Base-by-base conservation (phyloP, 2,888 invertebrate species). In the Cryptophagus acutangulus region DNA sequence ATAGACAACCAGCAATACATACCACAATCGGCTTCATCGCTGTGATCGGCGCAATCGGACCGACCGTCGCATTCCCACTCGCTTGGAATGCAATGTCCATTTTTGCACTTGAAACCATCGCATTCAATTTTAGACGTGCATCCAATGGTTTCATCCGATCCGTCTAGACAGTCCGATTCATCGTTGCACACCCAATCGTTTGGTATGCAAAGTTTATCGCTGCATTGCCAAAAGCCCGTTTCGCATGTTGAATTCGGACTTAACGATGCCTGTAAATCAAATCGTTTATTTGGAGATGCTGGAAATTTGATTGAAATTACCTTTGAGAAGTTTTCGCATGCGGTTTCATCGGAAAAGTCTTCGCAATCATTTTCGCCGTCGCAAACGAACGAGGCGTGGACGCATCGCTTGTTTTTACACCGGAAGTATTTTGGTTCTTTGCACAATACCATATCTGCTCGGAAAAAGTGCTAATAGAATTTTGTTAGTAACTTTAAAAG, bases 61-160 rank as follows among this genome's bases (percentile, higher is more conserved):
- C 57, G 46, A 1, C 74, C 75, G 60, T 78, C 77, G 52, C 80
- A 81, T 16, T 68, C 59, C 73, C 75, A 76, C 48, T 67, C 65
- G 1, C 68, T 64, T 5, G 71, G 70, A 30, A 79, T 60, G 50
- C 79, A 80, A 30, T 71, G 70, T 5, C 72, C 70, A 52, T 76
- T 75, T 8, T 63, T 63, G 51, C 87, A 87, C 13, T 68, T 64
- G 61, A 82, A 87, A 0, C 78, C 81, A 37, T 58, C 31, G 60
- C 85, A 85, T 0, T 66, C 67, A 0, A 68, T 61, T 1, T 67
- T 58, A 12, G 57, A 56, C 2, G 64, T 59, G 48, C 76, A 76
- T 1, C 69, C 69, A 8, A 66, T 41, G 2, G 56, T 61, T 55
- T 71, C 71, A 55, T 71, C 71, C 0, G 68, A 66, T 10, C 63